Percentiles rank a stretch among this genome's conserved stretches.
phyloP scores from a whole-genome alignment of 2,797 vertebrate species.

The Pseudochirops corinnae region DNA sequence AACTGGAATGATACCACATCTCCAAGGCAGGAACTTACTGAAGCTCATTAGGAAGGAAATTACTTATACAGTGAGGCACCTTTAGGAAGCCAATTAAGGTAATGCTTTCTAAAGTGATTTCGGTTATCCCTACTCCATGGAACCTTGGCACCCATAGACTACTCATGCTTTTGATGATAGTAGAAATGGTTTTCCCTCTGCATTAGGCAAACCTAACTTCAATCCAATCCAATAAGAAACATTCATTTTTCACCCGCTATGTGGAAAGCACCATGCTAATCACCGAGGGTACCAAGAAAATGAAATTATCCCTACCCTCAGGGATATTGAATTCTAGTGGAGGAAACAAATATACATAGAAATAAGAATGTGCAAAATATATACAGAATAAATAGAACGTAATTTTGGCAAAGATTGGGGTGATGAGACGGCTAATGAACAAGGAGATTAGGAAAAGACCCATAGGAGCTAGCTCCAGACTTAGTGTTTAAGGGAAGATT shows the following conservation, averaged over 20 bases:
- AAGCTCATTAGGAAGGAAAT: neutral
- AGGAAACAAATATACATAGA: constrained; percentile 6
- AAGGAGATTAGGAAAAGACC: neutral
- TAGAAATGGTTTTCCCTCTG: neutral
- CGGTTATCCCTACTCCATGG: neutral
- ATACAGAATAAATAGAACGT: neutral
- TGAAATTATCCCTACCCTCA: neutral
- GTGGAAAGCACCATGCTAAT: neutral
- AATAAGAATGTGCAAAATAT: neutral
- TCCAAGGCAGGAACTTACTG: constrained; percentile 24
- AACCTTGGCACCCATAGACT: neutral
- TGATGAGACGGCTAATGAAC: neutral
- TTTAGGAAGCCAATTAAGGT: constrained; percentile 47
- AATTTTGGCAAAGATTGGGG: neutral
- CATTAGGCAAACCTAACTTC: constrained; percentile 12
- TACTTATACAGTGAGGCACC: constrained; percentile 9
- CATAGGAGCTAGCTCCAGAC: neutral
- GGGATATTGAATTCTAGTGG: neutral
- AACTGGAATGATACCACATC: constrained; percentile 1
- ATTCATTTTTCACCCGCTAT: neutral
- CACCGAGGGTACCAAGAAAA: neutral
- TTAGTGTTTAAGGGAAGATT: neutral
- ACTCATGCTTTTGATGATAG: neutral
- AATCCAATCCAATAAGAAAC: neutral
- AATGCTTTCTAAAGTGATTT: constrained; percentile 49